phyloP scores from a whole-genome alignment of 2,113 vertebrate genomes.

The Trichechus manatus region DNA sequence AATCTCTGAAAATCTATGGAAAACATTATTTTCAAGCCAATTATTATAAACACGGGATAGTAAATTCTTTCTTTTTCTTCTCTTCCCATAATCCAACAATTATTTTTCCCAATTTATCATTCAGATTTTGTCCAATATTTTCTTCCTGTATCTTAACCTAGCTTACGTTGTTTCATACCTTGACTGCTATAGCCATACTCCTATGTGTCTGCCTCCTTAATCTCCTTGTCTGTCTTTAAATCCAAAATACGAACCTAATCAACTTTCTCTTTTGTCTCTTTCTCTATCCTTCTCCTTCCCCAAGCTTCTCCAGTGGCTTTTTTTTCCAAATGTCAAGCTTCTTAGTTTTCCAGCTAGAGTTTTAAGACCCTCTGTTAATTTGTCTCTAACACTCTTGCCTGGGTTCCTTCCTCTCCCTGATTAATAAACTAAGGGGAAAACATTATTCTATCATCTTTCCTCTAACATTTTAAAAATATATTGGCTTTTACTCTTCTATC shows the following conservation, averaged over 20 bases:
- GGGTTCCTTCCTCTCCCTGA: neutral
- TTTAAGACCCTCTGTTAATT: neutral
- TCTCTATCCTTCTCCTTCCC: neutral
- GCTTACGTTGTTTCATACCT: neutral
- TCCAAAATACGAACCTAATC: neutral
- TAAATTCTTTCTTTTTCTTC: neutral
- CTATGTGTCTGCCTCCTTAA: neutral
- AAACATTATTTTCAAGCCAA: constrained; percentile 37
- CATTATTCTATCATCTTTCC: neutral
- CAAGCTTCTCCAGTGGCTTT: neutral
- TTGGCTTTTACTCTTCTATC: neutral
- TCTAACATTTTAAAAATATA: neutral
- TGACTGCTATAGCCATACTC: no score
- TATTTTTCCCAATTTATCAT: neutral
- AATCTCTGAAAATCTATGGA: neutral
- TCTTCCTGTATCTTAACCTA: neutral
- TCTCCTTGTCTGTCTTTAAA: neutral
- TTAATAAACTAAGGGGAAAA: neutral
- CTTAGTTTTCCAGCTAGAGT: neutral
- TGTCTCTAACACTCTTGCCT: neutral
- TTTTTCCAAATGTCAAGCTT: neutral
- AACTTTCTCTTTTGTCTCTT: neutral
- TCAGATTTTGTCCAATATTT: neutral
- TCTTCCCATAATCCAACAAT: neutral
- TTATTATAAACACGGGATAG: neutral